Evolutionary conservation across 2,113 vertebrate species (phyloP), one percentile per base, ranked within the genome.

Genomic region (Microtus ochrogaster): DNA sequence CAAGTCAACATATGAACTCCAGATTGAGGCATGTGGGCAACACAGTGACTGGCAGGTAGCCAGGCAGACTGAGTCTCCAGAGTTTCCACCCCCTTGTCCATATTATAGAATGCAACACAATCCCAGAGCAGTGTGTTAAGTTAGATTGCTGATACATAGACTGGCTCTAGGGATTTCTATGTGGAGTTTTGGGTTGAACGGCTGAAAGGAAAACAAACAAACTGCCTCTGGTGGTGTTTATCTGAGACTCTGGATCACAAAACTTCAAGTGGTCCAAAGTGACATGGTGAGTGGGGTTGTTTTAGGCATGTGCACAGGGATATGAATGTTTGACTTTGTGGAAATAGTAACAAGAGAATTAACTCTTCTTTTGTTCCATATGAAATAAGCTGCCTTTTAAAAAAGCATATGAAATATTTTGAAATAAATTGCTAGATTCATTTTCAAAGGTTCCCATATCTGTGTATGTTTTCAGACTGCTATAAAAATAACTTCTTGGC

Each of bases 281-380:
- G n/a, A 17, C 30, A 33, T 52, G 28, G 33, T 49, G 28, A 52
- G 47, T 49, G 7, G 28, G 7, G 16, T 78, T 47, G 28, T 28
- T 52, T 78, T 33, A 30, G 16, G 7, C 17, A 33, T 30, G 14
- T 13, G 13, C 44, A 33, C 28, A 9, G 13, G 7, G 19, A 52
- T 52, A 52, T 16, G 89, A 94, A 94, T 58, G 2, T 24, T 79
- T 91, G 36, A 17, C 7, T 63, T 90, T 41, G 90, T 81, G 24
- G 55, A 92, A 96, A 61, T 41, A n/a, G 92, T 86, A 86, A 89
- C 4, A 94, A 52, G 49, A 66, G 85, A 79, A 47, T 89, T 44
- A 10, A 8, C 12, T 89, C 39, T 58, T 30, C 1, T 66, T 36
- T 91, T 30, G 89, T 52, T 76, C 2, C 58, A 0, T 41, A 49